A percentile compares a stretch with the other conserved stretches of the same genome.
phyloP scores from a whole-genome alignment of 2,888 invertebrate species.

The Dilophus febrilis region DNA sequence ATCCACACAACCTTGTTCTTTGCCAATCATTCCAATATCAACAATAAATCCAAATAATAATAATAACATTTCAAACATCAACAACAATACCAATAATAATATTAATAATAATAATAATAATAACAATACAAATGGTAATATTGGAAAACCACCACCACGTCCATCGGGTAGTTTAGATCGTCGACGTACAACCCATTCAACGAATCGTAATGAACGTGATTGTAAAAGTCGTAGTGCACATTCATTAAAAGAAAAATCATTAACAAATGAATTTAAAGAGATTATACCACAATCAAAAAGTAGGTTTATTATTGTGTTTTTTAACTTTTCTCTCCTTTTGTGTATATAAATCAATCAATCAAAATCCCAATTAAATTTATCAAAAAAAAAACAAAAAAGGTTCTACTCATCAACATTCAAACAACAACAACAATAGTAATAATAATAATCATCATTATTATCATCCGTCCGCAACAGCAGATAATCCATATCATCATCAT shows the following conservation, averaged over 20 bases:
- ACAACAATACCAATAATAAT: conserved; percentile 7
- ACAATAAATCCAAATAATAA: too few species aligned
- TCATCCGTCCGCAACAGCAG: too few species aligned
- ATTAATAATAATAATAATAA: conserved; percentile 7
- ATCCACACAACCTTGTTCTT: conserved; percentile 7
- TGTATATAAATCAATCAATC: conserved; percentile 5
- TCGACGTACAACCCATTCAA: conserved; percentile 31
- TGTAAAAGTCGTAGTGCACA: conserved; percentile 44
- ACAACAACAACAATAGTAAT: neutral
- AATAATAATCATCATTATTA: too few species aligned
- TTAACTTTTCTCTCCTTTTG: conserved; percentile 3
- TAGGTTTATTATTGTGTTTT: conserved; percentile 18
- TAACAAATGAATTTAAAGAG: conserved; percentile 15
- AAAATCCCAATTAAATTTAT: conserved; percentile 1
- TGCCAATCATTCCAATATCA: neutral
- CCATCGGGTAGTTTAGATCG: conserved; percentile 36
- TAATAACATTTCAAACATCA: conserved; percentile 7
- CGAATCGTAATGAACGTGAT: conserved; percentile 42
- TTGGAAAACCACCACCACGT: conserved; percentile 17
- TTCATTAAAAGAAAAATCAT: conserved; percentile 34
- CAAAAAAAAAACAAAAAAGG: neutral
- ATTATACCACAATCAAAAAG: conserved; percentile 7
- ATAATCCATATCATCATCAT: conserved; percentile 5
- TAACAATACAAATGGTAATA: conserved; percentile 3
- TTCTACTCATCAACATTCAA: neutral